phyloP scores from a whole-genome alignment of 2,797 vertebrate genomes.

The Anisognathus igniventris region DNA sequence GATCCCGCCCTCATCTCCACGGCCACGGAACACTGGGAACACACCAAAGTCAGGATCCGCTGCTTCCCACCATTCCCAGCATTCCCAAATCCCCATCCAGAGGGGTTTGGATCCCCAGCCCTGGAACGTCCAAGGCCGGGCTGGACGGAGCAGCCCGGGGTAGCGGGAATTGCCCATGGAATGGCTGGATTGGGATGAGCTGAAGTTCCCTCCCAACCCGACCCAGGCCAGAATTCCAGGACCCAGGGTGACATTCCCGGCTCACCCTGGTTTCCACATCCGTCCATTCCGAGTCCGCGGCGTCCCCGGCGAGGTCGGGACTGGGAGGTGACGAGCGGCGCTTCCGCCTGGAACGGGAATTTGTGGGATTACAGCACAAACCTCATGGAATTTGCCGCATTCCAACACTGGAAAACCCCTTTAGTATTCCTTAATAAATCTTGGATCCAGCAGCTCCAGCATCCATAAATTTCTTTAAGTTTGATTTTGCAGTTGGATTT shows the following conservation, averaged over 20 bases:
- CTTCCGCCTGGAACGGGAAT: slow-evolving; percentile 63
- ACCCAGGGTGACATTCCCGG: background rate
- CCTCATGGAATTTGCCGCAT: fast-evolving
- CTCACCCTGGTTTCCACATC: slow-evolving; percentile 90
- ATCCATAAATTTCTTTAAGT: background rate
- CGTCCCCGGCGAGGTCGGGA: slow-evolving; percentile 48
- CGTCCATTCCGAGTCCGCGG: slow-evolving; percentile 83
- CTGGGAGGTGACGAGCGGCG: slow-evolving; percentile 67
- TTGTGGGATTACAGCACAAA: fast-evolving
- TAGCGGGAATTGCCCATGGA: fast-evolving
- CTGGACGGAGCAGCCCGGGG: background rate
- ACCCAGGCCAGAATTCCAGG: background rate
- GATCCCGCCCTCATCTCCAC: slow-evolving; percentile 94
- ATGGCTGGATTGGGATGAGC: background rate
- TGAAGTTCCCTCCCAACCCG: fast-evolving
- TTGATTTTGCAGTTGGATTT: background rate
- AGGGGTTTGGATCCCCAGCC: background rate
- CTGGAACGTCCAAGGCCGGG: fast-evolving
- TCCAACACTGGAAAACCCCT: background rate
- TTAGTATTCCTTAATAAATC: background rate
- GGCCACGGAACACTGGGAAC: slow-evolving; percentile 86
- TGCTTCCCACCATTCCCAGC: background rate
- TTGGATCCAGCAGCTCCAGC: background rate
- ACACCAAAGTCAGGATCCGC: background rate
- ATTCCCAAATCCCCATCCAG: background rate